A percentile compares a stretch with the other conserved stretches of the same genome.
These are phyloP conservation scores for Neostethus bicornis DNA, from an alignment of 2,797 vertebrate genomes.

Conservation along the genomic window DNA sequence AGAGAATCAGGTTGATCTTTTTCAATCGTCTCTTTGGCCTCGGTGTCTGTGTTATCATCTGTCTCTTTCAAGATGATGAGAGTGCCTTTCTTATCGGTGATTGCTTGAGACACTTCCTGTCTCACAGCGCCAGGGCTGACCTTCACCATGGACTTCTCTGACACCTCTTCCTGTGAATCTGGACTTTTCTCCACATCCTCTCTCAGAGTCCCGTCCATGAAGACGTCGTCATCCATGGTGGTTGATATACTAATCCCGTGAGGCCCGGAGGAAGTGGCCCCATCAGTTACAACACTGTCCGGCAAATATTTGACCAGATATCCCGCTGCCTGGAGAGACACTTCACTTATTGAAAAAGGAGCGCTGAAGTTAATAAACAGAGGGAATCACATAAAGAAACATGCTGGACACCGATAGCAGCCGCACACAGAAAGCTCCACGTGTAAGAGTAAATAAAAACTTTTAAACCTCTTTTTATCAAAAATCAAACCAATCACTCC, in stretches of 20 bases:
- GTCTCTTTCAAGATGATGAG: conserved; percentile 87
- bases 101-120: conserved; percentile 84
- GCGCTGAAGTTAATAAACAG: conserved; percentile 48
- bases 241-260: conserved; percentile 70
- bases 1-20: conserved; percentile 16
- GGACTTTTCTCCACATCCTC: conserved; percentile 76
- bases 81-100: conserved; percentile 77
- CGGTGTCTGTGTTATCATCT: conserved; percentile 56
- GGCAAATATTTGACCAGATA: conserved; percentile 80
- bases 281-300: conserved; percentile 85
- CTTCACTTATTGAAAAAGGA: conserved; percentile 76
- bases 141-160: conserved; percentile 73
- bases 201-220: conserved; percentile 78
- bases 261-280: conserved; percentile 73
- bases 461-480: neutral
- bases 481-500: neutral
- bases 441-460: neutral
- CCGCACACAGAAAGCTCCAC: conserved; percentile 10
- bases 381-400: conserved; percentile 38
- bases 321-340: conserved; percentile 88
- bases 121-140: conserved; percentile 71
- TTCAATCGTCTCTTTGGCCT: conserved; percentile 22
- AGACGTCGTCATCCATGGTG: conserved; percentile 82
- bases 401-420: conserved; percentile 11
- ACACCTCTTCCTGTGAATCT: conserved; percentile 70